Base-by-base conservation (phyloP, 2,888 invertebrate species). In the Drosophila picticornis region DNA sequence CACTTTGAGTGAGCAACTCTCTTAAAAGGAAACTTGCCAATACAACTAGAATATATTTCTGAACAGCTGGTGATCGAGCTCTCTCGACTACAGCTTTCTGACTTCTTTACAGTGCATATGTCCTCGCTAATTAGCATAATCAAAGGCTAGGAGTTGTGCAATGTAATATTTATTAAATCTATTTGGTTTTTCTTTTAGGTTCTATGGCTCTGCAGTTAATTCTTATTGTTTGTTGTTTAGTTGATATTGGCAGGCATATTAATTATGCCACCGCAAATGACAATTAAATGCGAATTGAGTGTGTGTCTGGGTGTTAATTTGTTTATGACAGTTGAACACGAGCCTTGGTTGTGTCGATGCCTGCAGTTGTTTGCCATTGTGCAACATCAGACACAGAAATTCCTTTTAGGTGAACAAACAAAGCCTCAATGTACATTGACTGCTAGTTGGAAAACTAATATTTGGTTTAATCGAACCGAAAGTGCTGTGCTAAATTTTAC, bases 241-340 rank as follows among this genome's bases (percentile, higher is more conserved):
- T 69, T 66, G 64, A 72, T 70, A 64, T 73, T 25, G 55, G 48
- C 67, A 68, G 40, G 64, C 66, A 71, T 72, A 75, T 53, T 25
- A 80, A 83, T 81, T 75, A 80, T 68, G 62, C 52, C 62, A 59
- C 58, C 79, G 68, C 38, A 80, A 81, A 72, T 76, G 79, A 83
- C 83, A 81, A 83, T 77, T 77, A 74, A 82, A 76, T 78, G 78
- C 67, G 78, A 77, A 46, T 31, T 32, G 25, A 25, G 22, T 58
- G 29, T 58, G 25, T 50, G 25, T 50, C 6, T 53, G 36, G 58
- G 22, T 55, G 27, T 55, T 11, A 46, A 51, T 61, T 38, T 64
- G 66, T 50, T 10, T 43, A 13, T 59, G 29, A 51, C 46, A 60
- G 61, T 25, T 68, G 61, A 55, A 52, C 52, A 52, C n/a, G 46